Evolutionary conservation across 2,888 invertebrate species (phyloP).

Genomic region (Ommatoiulus sabulosus): DNA sequence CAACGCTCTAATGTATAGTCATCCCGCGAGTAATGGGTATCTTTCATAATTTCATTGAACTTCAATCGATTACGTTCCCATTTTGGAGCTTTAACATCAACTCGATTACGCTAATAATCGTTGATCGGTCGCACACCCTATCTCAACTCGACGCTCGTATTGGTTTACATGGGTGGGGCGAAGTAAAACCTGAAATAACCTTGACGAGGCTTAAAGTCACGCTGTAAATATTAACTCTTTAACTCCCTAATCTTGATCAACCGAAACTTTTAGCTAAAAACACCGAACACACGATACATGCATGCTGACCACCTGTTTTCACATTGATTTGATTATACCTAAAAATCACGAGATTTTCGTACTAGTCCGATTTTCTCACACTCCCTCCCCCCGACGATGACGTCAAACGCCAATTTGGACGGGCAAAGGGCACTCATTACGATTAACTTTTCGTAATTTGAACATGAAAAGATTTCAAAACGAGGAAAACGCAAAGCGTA

Average conservation of each 20-base stretch:
- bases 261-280: not conserved
- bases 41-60: not conserved
- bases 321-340: too few relatives aligned
- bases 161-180: not conserved
- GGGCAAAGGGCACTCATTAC: slow-evolving; percentile 8
- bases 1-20: too few relatives aligned
- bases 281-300: not conserved
- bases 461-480: not conserved
- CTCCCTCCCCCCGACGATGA: not conserved
- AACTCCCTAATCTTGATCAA: slow-evolving; percentile 1
- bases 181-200: not conserved
- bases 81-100: slow-evolving; percentile 32
- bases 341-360: not conserved
- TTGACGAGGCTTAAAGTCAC: not conserved
- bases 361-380: not conserved
- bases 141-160: too few relatives aligned
- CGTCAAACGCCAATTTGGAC: not conserved
- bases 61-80: slow-evolving; percentile 23
- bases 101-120: slow-evolving; percentile 14
- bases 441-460: not conserved
- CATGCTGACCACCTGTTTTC: slow-evolving; percentile 28
- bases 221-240: not conserved
- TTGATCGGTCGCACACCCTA: slow-evolving; percentile 26
- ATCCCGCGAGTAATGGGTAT: not conserved
- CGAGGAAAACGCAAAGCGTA: not conserved